phyloP scores from a whole-genome alignment of 2,113 vertebrate species.

The Albula goreensis region DNA sequence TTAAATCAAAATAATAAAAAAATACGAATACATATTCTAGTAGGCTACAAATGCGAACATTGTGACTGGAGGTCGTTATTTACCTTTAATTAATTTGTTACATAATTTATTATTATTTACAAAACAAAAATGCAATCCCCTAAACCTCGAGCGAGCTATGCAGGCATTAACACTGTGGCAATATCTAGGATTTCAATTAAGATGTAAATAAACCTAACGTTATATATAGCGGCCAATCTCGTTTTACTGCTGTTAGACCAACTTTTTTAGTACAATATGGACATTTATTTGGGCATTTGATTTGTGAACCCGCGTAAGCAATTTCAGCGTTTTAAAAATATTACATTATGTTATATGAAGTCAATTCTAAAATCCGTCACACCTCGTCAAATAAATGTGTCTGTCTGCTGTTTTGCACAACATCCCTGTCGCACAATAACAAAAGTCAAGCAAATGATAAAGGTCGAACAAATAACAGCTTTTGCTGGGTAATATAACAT shows the following conservation, averaged over 20 bases:
- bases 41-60: no score
- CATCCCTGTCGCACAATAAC: constrained; percentile 8
- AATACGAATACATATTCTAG: background rate
- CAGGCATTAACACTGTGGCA: background rate
- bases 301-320: background rate
- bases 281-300: background rate
- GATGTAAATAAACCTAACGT: background rate
- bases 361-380: background rate
- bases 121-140: background rate
- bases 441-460: background rate
- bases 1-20: background rate
- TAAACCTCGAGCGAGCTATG: background rate
- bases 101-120: background rate
- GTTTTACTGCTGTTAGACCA: background rate
- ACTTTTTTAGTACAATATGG: background rate
- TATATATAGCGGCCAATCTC: background rate
- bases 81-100: no score
- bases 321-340: background rate
- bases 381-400: background rate
- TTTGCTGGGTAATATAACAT: background rate
- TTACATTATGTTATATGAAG: background rate
- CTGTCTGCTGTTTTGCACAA: background rate
- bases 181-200: background rate
- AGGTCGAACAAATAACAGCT: background rate
- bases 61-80: no score